Conservation (phyloP, 2,797 vertebrate species). For the Taeniopygia guttata region DNA sequence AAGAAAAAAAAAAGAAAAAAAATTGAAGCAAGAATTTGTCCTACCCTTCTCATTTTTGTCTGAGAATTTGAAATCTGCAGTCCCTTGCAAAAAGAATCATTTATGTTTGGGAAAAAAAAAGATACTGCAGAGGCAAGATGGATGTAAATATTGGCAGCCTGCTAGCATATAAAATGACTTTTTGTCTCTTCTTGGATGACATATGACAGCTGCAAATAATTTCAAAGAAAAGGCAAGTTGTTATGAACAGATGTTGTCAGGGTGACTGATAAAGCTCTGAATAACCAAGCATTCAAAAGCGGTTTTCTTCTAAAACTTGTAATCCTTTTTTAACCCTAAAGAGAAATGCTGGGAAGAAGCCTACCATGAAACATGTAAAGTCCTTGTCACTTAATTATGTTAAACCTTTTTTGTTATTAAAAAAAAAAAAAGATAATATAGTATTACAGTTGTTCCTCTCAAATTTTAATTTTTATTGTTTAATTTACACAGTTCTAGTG, state of each 20-base stretch:
- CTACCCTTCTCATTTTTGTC: neutral
- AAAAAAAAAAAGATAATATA: neutral
- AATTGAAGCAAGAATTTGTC: neutral
- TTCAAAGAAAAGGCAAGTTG: neutral
- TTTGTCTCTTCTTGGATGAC: neutral
- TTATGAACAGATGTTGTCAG: neutral
- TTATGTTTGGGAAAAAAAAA: neutral
- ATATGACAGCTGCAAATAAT: conserved; percentile 8
- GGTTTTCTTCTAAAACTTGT: neutral
- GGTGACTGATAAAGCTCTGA: conserved; percentile 4
- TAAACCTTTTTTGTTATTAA: neutral
- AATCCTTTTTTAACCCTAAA: neutral
- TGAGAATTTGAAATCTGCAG: conserved; percentile 27
- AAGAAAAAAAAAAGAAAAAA: neutral
- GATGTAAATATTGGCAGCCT: conserved; percentile 22
- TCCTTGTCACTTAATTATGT: neutral
- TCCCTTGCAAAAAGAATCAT: neutral
- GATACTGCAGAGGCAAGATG: conserved; percentile 12
- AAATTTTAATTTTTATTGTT: neutral
- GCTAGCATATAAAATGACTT: conserved; percentile 2
- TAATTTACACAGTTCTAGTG: neutral
- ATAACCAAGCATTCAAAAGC: neutral
- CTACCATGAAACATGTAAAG: neutral
- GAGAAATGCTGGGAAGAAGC: neutral
- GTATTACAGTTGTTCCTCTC: neutral